Evolutionary conservation across 1,140 invertebrate species (phyloP).

Genomic region (Drosophila miranda): DNA sequence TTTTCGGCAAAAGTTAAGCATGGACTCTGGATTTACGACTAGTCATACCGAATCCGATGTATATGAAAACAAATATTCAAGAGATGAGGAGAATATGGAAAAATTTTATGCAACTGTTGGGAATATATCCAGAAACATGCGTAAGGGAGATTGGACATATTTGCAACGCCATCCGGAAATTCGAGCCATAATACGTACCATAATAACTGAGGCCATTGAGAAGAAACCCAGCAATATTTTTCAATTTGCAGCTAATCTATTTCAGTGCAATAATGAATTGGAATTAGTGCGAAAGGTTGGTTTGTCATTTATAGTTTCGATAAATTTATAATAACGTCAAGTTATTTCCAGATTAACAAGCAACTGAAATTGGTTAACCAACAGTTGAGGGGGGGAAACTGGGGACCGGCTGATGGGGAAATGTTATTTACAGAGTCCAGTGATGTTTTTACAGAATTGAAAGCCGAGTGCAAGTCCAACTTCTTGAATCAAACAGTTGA

Average conservation of each 20-base stretch:
- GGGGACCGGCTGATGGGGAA: slow-evolving; percentile 30
- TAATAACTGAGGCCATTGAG: slow-evolving; percentile 39
- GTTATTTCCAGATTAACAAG: slow-evolving; percentile 40
- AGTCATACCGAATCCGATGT: no score
- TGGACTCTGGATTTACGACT: no score
- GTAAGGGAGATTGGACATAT: slow-evolving; percentile 46
- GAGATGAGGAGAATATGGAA: slow-evolving; percentile 13
- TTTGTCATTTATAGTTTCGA: no score
- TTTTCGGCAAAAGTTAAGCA: no score
- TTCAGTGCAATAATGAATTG: slow-evolving; percentile 13
- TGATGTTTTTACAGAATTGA: neutral
- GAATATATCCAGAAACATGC: slow-evolving; percentile 35
- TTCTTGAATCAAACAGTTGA: neutral
- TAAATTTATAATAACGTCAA: neutral
- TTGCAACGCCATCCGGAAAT: slow-evolving; percentile 52
- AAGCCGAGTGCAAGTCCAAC: slow-evolving; percentile 3
- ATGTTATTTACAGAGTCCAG: slow-evolving; percentile 19
- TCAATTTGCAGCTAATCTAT: slow-evolving; percentile 32
- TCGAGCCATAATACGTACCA: slow-evolving; percentile 56
- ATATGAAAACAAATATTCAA: neutral
- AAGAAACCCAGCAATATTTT: slow-evolving; percentile 21
- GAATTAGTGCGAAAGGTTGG: slow-evolving; percentile 26
- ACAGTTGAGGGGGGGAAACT: slow-evolving; percentile 19
- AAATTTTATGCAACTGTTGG: slow-evolving; percentile 44
- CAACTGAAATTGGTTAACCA: slow-evolving; percentile 48